Base-by-base conservation (phyloP, 2,888 invertebrate genomes). In the Meteorus cinctellus region DNA sequence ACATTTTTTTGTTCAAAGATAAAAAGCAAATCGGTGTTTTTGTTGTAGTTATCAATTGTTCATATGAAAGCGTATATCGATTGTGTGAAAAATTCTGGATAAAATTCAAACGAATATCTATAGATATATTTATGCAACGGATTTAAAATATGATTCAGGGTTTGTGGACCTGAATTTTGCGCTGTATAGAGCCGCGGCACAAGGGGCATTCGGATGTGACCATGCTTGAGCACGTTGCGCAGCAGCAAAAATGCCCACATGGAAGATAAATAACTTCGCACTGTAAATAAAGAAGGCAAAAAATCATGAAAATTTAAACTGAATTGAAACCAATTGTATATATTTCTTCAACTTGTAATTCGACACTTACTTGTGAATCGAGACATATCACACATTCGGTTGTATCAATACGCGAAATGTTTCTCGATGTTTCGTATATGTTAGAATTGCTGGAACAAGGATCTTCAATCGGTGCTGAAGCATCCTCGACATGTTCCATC, bases 191-290 rank as follows among this genome's bases (percentile, higher is more conserved):
- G 77, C 91, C 91, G 85, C 97, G 92, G 87, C 97, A 97, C 92
- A 97, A 92, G 6, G 97, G 97, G 89, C 97, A 97, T 77, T 90
- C 90, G 1, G 89, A 87, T 75, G 95, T 90, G 31, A 92, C 90
- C 82, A 91, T 90, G 79, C 90, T 85, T 68, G 94, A 93, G 90
- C 97, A 97, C 70, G 89, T 87, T 71, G 91, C 89, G 89, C 97
- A 97, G 87, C 94, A 95, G 87, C 96, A 97, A 86, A 96, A 93
- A 89, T 97, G 97, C 74, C 97, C 97, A 88, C 97, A 97, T 74
- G 96, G 95, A 83, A 96, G 92, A 91, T 96, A 96, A 84, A 96
- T 94, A 71, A 96, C 92, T 88, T 94, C 93, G 82, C 94, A 94
- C 94, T 94, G 91, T 72, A 92, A 92, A 72, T 27, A 41, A 41